Evolutionary conservation across 2,888 invertebrate genomes (phyloP).

Genomic region (Ochropleura leucogaster): DNA sequence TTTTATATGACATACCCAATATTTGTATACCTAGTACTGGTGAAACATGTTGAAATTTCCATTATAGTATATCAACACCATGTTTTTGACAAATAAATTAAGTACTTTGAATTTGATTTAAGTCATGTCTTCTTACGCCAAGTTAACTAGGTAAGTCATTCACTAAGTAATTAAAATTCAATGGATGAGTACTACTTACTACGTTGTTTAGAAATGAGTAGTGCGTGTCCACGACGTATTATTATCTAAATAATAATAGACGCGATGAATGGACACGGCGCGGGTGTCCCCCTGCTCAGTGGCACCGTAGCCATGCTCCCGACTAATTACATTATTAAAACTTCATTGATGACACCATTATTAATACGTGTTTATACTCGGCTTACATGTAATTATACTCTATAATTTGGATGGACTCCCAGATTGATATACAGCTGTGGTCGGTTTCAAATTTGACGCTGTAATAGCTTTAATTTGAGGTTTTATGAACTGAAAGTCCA

Average conservation of each 20-base stretch:
- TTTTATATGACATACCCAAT: no score
- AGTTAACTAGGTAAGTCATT: constrained; percentile 6
- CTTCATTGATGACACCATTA: constrained; percentile 47
- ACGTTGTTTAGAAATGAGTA: constrained; percentile 43
- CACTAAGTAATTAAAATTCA: constrained; percentile 48
- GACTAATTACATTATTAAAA: constrained; percentile 62
- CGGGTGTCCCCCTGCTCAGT: constrained; percentile 39
- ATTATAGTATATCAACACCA: no score
- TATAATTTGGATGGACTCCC: not conserved
- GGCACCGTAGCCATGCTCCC: constrained; percentile 24
- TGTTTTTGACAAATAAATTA: no score
- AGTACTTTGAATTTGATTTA: no score
- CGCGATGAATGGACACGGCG: constrained; percentile 59
- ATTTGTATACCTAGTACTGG: no score
- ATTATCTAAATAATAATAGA: constrained; percentile 61
- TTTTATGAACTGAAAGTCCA: constrained; percentile 10
- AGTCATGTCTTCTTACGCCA: not conserved
- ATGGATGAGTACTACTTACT: constrained; percentile 44
- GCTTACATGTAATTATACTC: constrained; percentile 11
- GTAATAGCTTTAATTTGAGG: constrained; percentile 29
- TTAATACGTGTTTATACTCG: constrained; percentile 42
- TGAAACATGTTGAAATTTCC: no score
- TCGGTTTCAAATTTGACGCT: constrained; percentile 28
- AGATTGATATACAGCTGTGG: constrained; percentile 25
- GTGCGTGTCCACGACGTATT: constrained; percentile 62